Evolutionary conservation across 2,888 invertebrate species (phyloP), one percentile per base, ranked within the genome.

Genomic region (Acronicta aceris): DNA sequence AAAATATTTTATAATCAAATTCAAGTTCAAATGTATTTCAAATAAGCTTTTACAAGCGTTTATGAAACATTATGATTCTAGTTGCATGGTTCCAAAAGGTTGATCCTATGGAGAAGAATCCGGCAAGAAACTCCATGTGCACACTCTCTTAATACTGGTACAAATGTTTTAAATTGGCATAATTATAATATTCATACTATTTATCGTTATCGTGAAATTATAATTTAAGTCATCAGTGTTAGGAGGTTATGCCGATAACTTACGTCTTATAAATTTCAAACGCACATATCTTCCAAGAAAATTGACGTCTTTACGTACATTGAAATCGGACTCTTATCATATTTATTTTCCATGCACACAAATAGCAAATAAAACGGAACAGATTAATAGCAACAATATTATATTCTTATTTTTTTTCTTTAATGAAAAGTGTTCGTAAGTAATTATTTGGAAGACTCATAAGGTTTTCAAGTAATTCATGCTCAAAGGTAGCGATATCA

Each of bases 231-330:
- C 69, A 72, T 57, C 59, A 57, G 70, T 75, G 74, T 69, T 65
- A 72, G 63, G 63, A 74, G 74, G 74, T 76, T 76, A 74, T 59
- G 10, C 45, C 51, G 76, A 76, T 76, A 74, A 74, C 63, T 60
- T 60, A 48, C 52, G 25, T 54, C 50, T 57, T 59, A 50, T 51
- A 60, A 47, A 47, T 60, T 67, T 62, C 55, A 50, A 71, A 71
- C 57, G 57, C 58, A 36, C 21, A 21, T 21, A 63, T 70, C 60
- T 59, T 56, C 61, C 45, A 13, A 71, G 58, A 70, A 67, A 65
- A 67, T 60, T 69, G 59, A 76, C 72, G 77, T 72, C 72, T 1
- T 69, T 63, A 59, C 47, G 41, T 57, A 63, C 58, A 66, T 66
- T 66, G 42, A 60, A 61, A 67, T 65, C 60, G 45, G 43, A 48